Evolutionary conservation across 1,140 invertebrate genomes (phyloP), one percentile per base, ranked within the genome.

Genomic region (Drosophila ambigua): DNA sequence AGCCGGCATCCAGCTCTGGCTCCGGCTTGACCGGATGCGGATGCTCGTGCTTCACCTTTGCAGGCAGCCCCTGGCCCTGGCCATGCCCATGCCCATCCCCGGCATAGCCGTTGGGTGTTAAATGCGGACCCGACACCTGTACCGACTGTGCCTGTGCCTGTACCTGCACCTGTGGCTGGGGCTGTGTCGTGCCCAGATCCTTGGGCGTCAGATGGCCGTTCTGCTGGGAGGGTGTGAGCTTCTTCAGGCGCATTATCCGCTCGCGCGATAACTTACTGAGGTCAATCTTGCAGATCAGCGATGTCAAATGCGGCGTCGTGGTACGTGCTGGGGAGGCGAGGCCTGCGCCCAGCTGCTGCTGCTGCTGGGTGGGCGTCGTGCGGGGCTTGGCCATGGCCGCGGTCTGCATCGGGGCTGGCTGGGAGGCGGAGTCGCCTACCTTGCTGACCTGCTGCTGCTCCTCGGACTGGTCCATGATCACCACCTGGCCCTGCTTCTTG

Each of bases 401-500:
- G 13, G 13, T 51, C 41, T 43, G 51, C 50, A 9, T 4, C 4
- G 35, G 11, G 4, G 39, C 23, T 23, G 57, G 61, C 6, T 39
- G 35, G 20, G 58, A 8, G 61, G 53, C 20, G 79, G 53, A 23
- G 77, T 71, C 16, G 65, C 62, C 4, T 65, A 66, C n/a, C 76
- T 39, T 39, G 26, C 26, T 73, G 11, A 77, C 77, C 11, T 90
- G 76, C 13, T 68, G 69, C 50, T 80, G 81, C 65, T 91, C 90
- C 59, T 91, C 88, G 15, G 90, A 88, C 26, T 90, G 90, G 20
- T 91, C 91, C 6, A 92, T 78, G 5, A 92, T 90, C 4, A 92
- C 66, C 11, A 92, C 91, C 55, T 91, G 90, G 83, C 94, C 61
- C 91, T 93, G 75, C 88, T 93, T 87, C 92, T 94, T 88, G 8